Evolutionary conservation across 1,140 invertebrate species (phyloP).

Genomic region (Tenebrio molitor): DNA sequence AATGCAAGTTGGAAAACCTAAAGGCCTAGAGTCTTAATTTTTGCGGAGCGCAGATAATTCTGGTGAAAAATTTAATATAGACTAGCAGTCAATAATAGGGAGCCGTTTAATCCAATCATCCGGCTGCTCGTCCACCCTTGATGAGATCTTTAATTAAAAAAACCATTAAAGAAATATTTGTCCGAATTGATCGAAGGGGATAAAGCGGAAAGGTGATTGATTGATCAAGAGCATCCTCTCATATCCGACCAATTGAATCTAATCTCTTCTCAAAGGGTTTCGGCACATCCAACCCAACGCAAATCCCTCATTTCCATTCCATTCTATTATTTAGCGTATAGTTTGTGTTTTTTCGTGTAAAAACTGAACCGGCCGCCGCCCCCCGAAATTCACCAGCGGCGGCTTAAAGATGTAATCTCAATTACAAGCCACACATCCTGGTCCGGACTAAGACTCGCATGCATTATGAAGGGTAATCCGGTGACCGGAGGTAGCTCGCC

Average conservation of each 20-base stretch:
- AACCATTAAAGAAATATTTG: slow-evolving; percentile 25
- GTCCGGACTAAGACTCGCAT: slow-evolving; percentile 28
- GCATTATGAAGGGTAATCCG: slow-evolving; percentile 36
- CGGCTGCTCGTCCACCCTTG: neutral
- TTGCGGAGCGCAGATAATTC: neutral
- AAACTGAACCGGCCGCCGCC: too few relatives aligned
- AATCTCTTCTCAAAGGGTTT: slow-evolving; percentile 29
- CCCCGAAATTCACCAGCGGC: slow-evolving; percentile 4
- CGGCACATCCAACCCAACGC: neutral
- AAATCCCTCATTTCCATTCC: neutral
- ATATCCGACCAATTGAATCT: slow-evolving; percentile 22
- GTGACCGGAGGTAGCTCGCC: slow-evolving; percentile 28
- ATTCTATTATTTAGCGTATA: slow-evolving; percentile 11
- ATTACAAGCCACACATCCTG: slow-evolving; percentile 38
- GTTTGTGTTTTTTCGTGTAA: slow-evolving; percentile 19
- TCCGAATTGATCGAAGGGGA: neutral
- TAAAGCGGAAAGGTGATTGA: slow-evolving; percentile 26
- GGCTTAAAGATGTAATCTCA: slow-evolving; percentile 39
- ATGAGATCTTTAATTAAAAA: neutral
- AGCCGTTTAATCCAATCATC: slow-evolving; percentile 4
- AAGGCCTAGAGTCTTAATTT: too few relatives aligned
- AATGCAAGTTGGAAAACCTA: too few relatives aligned
- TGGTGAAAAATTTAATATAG: neutral
- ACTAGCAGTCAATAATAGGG: neutral
- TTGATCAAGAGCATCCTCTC: slow-evolving; percentile 18